Base-by-base conservation (phyloP, 2,113 vertebrate species). In the Suricata suricatta region DNA sequence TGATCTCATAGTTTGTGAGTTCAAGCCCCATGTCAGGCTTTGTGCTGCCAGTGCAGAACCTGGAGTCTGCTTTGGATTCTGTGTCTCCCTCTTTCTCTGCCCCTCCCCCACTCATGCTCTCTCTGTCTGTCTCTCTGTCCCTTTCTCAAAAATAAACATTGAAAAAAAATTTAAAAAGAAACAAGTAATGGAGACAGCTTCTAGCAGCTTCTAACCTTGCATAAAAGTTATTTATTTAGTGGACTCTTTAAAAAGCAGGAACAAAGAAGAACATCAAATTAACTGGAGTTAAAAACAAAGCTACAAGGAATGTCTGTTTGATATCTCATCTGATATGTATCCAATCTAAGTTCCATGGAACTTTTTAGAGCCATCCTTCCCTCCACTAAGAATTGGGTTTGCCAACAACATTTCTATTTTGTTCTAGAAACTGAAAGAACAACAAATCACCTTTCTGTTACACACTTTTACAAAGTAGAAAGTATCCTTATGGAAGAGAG, bases 251-350 rank as follows among this genome's bases (percentile, higher is more conserved):
- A 94, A 92, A 87, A 93, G 47, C 47, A 94, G n/a, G 41, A 47
- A 96, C 71, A 94, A 96, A 95, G 38, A 87, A 50, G 90, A 95
- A 80, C 15, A 96, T 35, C n/a, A 86, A 95, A 74, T 89, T 74
- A 92, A 87, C 23, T 76, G 57, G 47, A 63, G 76, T 94, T 92
- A 69, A 94, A 97, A 97, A 76, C 69, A 96, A 93, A 90, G 84
- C 41, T 86, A 92, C 64, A 92, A 94, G 91, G 41, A 88, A 57
- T 86, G 89, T 92, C 77, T 93, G 52, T 93, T 94, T 80, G 50
- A 72, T 94, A 93, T 66, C 60, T 95, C 92, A 90, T 96, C 87
- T 96, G 44, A 82, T 84, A 14, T 90, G 17, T 23, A 66, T 79
- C 47, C 69, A 87, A 71, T 60, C 52, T 8, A 60, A 52, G 38